These are phyloP conservation scores for Thyatira batis DNA, from an alignment of 2,888 invertebrate genomes.

Conservation along the genomic window DNA sequence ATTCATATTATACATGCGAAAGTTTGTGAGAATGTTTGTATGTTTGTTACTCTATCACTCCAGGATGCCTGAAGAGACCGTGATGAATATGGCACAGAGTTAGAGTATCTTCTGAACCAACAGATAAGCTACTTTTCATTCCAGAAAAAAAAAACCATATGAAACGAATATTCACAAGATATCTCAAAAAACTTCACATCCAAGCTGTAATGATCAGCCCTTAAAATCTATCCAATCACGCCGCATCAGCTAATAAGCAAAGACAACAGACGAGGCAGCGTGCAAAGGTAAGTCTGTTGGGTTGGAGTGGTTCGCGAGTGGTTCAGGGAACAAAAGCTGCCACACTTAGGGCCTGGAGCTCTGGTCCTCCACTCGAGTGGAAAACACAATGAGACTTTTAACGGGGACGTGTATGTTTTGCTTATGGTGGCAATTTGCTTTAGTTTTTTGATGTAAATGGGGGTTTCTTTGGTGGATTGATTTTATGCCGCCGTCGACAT, in stretches of 20 bases:
- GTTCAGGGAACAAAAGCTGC: neutral
- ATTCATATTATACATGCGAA: too few species aligned
- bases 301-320: neutral
- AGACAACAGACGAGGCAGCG: neutral
- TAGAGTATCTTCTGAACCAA: too few species aligned
- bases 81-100: too few species aligned
- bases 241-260: neutral
- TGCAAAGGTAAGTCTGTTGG: neutral
- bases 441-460: neutral
- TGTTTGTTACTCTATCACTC: too few species aligned
- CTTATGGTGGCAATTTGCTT: neutral
- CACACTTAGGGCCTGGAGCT: neutral
- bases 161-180: too few species aligned
- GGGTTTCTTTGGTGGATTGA: neutral
- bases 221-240: neutral
- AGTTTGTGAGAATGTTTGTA: too few species aligned
- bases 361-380: neutral
- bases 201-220: neutral
- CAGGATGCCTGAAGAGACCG: too few species aligned
- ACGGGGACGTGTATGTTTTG: neutral
- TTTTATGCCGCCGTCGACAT: too few species aligned
- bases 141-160: too few species aligned
- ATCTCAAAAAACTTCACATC: too few species aligned
- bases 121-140: too few species aligned
- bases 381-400: neutral